Evolutionary conservation across 1,140 invertebrate species (phyloP), one percentile per base, ranked within the genome.

Genomic region (Euwallacea similis): DNA sequence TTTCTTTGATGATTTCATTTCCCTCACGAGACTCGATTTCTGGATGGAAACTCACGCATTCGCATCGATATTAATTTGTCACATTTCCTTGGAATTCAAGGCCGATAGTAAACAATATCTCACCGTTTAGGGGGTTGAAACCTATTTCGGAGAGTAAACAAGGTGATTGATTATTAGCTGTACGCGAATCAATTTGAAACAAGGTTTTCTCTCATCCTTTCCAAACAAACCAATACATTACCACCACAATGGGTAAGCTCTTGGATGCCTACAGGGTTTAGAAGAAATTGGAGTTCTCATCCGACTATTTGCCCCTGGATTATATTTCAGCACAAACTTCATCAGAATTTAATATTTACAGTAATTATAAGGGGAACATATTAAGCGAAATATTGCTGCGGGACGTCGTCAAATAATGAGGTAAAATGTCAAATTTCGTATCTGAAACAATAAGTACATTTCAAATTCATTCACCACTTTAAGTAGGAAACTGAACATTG

Each of bases 181-280:
- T 58, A 41, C 10, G 13, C 13, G 21, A 58, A 58, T 58, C 55
- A 58, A 58, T 58, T 58, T 13, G 21, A 58, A 16, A 58, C 21
- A 15, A 15, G 55, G 21, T 58, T 58, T 58, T 21, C 55, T 33
- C 21, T 13, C 55, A 21, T 58, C 21, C 55, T 58, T 58, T 58
- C 21, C 55, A 58, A 58, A 58, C 55, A 58, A 58, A 58, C 55
- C 55, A 58, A 58, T 58, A 58, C 55, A 58, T 58, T 58, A 58
- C 55, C 10, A 58, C 55, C 21, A 58, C 55, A 58, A 58, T 58
- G 21, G 55, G 15, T 16, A 58, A 16, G 9, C 55, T 6, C 11
- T 7, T 10, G 55, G 55, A 58, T 58, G 55, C 21, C 55, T 58
- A 50, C 10, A 6, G 21, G 55, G 13, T 16, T 33, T 58, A 16